Evolutionary conservation across 2,797 vertebrate genomes (phyloP).

Genomic region (Picus viridis): DNA sequence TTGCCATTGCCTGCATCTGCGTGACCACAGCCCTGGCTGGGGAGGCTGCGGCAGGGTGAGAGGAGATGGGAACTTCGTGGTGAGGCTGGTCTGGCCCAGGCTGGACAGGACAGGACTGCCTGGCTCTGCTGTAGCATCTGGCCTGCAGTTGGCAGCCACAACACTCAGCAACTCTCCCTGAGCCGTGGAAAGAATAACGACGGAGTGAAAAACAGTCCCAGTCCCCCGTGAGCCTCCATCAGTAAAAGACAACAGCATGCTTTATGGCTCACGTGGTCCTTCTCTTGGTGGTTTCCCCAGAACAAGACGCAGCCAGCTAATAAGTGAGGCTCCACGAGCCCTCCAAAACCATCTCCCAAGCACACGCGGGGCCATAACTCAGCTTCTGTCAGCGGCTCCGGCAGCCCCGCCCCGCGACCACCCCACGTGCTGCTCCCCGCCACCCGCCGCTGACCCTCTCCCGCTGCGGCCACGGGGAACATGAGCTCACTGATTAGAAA

Average conservation of each 20-base stretch:
- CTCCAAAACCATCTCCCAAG: background rate
- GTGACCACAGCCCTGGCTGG: background rate
- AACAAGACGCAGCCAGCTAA: slow-evolving; percentile 30
- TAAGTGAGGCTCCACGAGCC: background rate
- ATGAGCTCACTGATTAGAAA: slow-evolving; percentile 45
- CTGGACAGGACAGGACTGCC: background rate
- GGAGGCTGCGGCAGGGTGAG: background rate
- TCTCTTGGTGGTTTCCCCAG: background rate
- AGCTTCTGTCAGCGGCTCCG: slow-evolving; percentile 37
- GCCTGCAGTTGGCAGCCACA: slow-evolving; percentile 44
- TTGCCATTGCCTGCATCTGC: background rate
- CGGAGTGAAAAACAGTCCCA: slow-evolving; percentile 29
- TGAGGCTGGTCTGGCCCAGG: background rate
- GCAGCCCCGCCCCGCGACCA: slow-evolving; percentile 49
- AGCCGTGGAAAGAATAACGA: slow-evolving; percentile 44
- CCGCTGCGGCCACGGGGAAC: background rate
- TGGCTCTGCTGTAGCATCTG: slow-evolving; percentile 12
- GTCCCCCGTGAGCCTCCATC: slow-evolving; percentile 6
- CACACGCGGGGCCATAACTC: slow-evolving; percentile 4
- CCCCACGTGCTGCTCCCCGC: background rate
- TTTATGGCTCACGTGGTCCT: slow-evolving; percentile 36
- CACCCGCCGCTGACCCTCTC: slow-evolving; percentile 5
- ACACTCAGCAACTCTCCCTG: slow-evolving; percentile 18
- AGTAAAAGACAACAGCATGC: slow-evolving; percentile 44
- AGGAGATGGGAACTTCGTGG: background rate